phyloP scores from a whole-genome alignment of 2,113 vertebrate genomes.

The Percopsis transmontana region DNA sequence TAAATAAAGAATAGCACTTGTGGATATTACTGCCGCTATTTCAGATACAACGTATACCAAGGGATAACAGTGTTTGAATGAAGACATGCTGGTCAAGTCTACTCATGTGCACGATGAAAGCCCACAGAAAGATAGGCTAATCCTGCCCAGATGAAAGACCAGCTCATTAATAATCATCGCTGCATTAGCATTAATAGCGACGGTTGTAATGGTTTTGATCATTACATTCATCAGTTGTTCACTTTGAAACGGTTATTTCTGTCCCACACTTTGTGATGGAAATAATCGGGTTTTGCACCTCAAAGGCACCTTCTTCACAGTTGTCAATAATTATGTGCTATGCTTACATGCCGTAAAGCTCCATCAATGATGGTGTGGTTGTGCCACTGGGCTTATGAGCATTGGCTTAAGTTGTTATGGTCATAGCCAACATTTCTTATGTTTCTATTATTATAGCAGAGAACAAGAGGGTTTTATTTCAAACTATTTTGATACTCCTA shows the following conservation, averaged over 20 bases:
- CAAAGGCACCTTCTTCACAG: constrained; percentile 44
- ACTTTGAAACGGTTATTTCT: constrained; percentile 40
- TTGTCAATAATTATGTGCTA: constrained; percentile 2
- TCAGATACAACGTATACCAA: not conserved
- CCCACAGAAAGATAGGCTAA: constrained; percentile 21
- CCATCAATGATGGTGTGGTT: not conserved
- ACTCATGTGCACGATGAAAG: constrained; percentile 39
- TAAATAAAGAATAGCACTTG: not conserved
- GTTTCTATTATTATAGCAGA: constrained; percentile 36
- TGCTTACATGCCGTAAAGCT: not conserved
- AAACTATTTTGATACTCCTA: no score
- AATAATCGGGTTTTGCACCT: constrained; percentile 52
- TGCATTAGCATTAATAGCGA: constrained; percentile 38
- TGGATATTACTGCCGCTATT: not conserved
- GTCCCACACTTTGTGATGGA: constrained; percentile 38
- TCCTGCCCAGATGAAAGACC: constrained; percentile 17
- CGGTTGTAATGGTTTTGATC: constrained; percentile 32
- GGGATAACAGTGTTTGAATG: constrained; percentile 13
- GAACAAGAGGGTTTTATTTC: not conserved
- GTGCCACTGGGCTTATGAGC: constrained; percentile 12
- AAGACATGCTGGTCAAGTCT: constrained; percentile 18
- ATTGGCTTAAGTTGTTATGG: constrained; percentile 31
- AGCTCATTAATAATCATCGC: constrained; percentile 45
- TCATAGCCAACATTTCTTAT: constrained; percentile 22
- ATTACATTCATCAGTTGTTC: constrained; percentile 40